Percentiles rank a stretch among this genome's conserved stretches.
These are phyloP conservation scores for Trachelipus rathkii DNA, from an alignment of 1,140 invertebrate genomes.

Conservation along the genomic window DNA sequence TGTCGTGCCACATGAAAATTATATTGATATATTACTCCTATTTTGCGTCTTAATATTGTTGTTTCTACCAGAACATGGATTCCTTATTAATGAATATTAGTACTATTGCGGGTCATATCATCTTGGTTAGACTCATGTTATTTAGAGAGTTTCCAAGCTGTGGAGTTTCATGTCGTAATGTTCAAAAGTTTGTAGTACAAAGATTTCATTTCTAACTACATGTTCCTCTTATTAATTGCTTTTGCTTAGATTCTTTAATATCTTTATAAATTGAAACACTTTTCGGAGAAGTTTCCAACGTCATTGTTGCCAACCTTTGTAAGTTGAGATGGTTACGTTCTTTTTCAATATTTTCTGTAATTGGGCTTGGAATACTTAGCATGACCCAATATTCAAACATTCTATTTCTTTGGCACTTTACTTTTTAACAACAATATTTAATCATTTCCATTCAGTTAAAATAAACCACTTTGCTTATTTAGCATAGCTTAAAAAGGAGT, in stretches of 20 bases:
- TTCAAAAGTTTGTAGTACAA: conserved; percentile 40
- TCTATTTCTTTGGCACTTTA: no score
- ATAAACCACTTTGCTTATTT: no score
- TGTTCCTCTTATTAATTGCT: conserved; percentile 38
- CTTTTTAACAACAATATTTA: no score
- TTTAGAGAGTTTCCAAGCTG: conserved; percentile 44
- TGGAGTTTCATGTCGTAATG: conserved; percentile 44
- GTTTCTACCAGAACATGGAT: not conserved
- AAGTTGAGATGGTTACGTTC: no score
- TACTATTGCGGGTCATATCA: conserved; percentile 32
- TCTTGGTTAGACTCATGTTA: conserved; percentile 38
- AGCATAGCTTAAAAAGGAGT: no score
- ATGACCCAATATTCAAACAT: no score
- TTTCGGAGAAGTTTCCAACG: conserved; percentile 25
- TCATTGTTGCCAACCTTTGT: conserved; percentile 41
- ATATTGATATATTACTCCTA: conserved; percentile 31
- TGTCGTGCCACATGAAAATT: conserved; percentile 24
- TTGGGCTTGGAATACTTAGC: no score
- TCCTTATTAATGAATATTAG: not conserved
- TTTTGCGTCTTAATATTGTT: conserved; percentile 33
- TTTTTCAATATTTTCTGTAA: no score
- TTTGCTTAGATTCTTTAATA: conserved; percentile 42
- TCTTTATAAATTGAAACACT: conserved; percentile 24
- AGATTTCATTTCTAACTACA: conserved; percentile 39
- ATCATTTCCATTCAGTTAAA: no score